phyloP scores from a whole-genome alignment of 2,888 invertebrate species.

The Galeopsomyia nigrocyanea region DNA sequence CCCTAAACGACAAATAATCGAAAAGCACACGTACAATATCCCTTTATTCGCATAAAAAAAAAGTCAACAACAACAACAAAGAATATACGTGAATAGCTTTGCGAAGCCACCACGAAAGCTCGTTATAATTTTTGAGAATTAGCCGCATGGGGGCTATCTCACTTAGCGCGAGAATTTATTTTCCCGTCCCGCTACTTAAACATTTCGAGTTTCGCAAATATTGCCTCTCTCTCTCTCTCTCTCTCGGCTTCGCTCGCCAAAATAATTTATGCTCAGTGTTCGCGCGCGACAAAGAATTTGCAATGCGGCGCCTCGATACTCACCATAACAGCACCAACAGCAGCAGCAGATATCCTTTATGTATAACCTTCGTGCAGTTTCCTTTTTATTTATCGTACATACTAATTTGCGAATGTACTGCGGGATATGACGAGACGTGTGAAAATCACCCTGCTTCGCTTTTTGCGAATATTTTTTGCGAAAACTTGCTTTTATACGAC shows the following conservation, averaged over 20 bases:
- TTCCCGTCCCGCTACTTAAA: slow-evolving; percentile 32
- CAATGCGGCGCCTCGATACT: slow-evolving; percentile 15
- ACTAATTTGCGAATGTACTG: slow-evolving; percentile 1
- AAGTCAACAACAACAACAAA: no score
- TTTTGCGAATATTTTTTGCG: slow-evolving; percentile 14
- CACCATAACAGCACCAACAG: background rate
- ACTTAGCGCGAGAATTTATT: slow-evolving; percentile 29
- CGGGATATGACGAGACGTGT: background rate
- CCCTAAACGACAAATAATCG: no score
- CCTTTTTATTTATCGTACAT: no score
- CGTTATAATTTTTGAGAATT: slow-evolving; percentile 33
- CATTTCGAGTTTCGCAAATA: slow-evolving; percentile 33
- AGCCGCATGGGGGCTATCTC: slow-evolving; percentile 18
- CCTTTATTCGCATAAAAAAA: no score
- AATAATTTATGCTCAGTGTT: slow-evolving; percentile 27
- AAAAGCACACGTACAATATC: no score
- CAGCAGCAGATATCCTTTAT: no score
- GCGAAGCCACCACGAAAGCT: background rate
- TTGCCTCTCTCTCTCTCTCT: no score
- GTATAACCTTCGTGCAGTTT: no score
- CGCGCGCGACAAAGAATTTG: slow-evolving; percentile 27
- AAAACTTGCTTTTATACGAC: no score
- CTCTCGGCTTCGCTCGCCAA: background rate
- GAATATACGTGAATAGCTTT: background rate
- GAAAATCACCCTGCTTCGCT: no score